Conservation (phyloP, 2,113 vertebrate species). For the Procapra przewalskii region DNA sequence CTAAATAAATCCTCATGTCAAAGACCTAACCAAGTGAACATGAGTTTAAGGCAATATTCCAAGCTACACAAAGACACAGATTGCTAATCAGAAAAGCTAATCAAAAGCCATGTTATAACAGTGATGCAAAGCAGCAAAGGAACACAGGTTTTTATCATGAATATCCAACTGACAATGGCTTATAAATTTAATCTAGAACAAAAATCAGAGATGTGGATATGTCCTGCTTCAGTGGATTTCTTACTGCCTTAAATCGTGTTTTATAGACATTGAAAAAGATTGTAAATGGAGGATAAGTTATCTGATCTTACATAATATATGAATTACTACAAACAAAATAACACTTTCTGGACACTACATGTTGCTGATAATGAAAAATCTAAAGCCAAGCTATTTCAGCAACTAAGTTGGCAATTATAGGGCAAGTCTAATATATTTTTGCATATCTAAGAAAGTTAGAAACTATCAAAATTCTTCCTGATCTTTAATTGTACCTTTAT, state of each 20-base stretch:
- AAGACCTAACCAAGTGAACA: neutral
- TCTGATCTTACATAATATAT: neutral
- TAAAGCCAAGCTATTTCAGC: neutral
- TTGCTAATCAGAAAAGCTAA: neutral
- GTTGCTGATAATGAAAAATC: neutral
- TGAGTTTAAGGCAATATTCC: neutral
- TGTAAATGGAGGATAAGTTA: neutral
- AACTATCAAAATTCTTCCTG: neutral
- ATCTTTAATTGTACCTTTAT: neutral
- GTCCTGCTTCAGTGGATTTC: neutral
- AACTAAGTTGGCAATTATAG: neutral
- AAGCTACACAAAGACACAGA: neutral
- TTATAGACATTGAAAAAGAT: neutral
- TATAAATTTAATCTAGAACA: neutral
- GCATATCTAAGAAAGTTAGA: neutral
- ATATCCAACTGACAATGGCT: neutral
- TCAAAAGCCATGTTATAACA: neutral
- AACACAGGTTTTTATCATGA: neutral
- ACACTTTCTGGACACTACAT: neutral
- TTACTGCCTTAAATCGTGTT: neutral
- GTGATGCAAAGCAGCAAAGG: neutral
- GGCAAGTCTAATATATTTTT: neutral
- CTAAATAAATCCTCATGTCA: neutral
- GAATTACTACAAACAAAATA: neutral
- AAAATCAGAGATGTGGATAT: neutral